A percentile compares a stretch with the other conserved stretches of the same genome.
Evolutionary conservation across 2,888 invertebrate genomes (phyloP).

Genomic region (Strigamia crassipes): DNA sequence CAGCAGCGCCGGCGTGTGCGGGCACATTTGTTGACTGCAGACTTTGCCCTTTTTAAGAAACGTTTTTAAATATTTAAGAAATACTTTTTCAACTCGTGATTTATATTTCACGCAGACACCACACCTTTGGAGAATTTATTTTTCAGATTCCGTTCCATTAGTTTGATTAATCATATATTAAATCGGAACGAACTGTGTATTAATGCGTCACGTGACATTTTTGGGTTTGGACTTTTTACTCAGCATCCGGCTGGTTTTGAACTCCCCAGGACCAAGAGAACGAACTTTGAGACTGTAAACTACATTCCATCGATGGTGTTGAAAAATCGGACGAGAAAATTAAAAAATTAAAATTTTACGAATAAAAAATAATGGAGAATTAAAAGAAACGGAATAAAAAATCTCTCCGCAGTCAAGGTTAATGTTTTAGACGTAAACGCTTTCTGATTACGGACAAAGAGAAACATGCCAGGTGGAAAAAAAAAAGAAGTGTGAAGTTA

Average conservation of each 20-base stretch:
- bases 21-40: not conserved
- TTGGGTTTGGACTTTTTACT: not conserved
- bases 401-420: not conserved
- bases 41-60: not conserved
- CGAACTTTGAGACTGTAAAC: not conserved
- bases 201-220: not conserved
- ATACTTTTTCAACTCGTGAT: not conserved
- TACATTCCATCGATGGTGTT: not conserved
- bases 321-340: not conserved
- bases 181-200: not conserved
- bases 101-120: not conserved
- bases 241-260: constrained; percentile 25
- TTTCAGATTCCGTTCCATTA: not conserved
- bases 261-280: not conserved
- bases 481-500: not conserved
- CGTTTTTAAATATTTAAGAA: constrained; percentile 14
- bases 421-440: constrained; percentile 1
- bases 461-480: not conserved
- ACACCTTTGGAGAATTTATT: constrained; percentile 8
- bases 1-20: not conserved
- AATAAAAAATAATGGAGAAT: not conserved
- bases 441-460: constrained; percentile 33
- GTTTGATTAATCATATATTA: constrained; percentile 1
- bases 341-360: not conserved
- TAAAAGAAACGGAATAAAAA: not conserved